Conservation (phyloP, 2,888 invertebrate genomes). For the Sphecodes monilicornis region DNA sequence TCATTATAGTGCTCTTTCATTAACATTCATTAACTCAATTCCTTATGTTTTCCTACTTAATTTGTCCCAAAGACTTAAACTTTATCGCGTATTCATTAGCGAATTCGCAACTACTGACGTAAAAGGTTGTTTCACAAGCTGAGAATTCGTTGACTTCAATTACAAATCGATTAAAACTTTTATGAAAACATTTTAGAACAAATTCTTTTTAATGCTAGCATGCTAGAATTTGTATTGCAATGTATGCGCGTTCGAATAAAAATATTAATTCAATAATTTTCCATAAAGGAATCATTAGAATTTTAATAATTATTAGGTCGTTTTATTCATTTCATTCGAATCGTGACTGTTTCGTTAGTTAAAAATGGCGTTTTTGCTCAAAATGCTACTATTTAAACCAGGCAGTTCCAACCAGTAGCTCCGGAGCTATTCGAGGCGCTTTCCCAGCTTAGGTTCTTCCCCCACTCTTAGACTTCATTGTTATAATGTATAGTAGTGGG, state of each 20-base stretch:
- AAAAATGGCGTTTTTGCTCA: background rate
- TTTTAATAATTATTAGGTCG: background rate
- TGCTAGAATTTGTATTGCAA: background rate
- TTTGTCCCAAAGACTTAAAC: too few species aligned
- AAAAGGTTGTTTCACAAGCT: background rate
- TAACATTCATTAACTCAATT: background rate
- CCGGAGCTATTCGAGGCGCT: too few species aligned
- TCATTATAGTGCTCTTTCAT: background rate
- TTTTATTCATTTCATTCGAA: background rate
- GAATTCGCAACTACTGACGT: background rate
- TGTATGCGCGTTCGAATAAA: too few species aligned
- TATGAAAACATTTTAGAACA: background rate
- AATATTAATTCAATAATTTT: background rate
- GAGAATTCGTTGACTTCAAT: background rate
- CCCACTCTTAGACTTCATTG: too few species aligned
- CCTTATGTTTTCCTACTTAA: background rate
- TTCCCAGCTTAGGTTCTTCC: too few species aligned
- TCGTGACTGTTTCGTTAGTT: background rate
- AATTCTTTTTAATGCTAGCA: background rate
- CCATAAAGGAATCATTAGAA: background rate
- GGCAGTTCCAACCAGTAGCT: too few species aligned
- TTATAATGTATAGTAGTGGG: too few species aligned
- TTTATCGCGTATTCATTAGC: background rate
- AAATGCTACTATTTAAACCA: background rate
- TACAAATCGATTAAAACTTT: background rate